Evolutionary conservation across 2,797 vertebrate species (phyloP).

Genomic region (Otus scops): DNA sequence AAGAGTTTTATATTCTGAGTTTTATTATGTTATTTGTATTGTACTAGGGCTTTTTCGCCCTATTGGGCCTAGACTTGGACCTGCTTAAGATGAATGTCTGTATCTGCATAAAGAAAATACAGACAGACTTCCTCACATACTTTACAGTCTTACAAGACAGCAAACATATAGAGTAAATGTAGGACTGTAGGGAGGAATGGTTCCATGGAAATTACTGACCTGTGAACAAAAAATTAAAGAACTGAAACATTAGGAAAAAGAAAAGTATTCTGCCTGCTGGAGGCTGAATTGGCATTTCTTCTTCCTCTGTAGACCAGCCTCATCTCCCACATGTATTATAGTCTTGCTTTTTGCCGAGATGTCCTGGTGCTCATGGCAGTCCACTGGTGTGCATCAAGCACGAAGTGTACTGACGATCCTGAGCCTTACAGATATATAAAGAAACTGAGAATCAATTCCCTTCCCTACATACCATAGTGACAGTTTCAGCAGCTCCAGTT

Average conservation of each 20-base stretch:
- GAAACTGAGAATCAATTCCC: neutral
- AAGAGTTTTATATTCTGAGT: neutral
- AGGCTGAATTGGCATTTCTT: neutral
- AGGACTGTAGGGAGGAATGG: neutral
- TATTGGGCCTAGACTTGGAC: neutral
- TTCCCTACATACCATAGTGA: neutral
- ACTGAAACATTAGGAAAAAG: neutral
- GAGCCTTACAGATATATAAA: neutral
- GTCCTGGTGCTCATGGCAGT: neutral
- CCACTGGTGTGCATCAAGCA: neutral
- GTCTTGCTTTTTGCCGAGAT: neutral
- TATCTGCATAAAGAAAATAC: neutral
- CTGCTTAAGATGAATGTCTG: neutral
- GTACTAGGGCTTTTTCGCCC: neutral
- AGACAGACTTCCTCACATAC: neutral
- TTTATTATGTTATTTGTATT: neutral
- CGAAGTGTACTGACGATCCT: neutral
- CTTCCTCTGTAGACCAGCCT: neutral
- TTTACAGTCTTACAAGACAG: neutral
- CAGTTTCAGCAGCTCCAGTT: neutral
- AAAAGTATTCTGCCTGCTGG: neutral
- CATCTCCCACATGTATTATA: neutral
- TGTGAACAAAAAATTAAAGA: neutral
- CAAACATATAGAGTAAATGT: neutral
- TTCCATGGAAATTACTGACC: neutral